Evolutionary conservation across 2,113 vertebrate species (phyloP).

Genomic region (Thermophis baileyi): DNA sequence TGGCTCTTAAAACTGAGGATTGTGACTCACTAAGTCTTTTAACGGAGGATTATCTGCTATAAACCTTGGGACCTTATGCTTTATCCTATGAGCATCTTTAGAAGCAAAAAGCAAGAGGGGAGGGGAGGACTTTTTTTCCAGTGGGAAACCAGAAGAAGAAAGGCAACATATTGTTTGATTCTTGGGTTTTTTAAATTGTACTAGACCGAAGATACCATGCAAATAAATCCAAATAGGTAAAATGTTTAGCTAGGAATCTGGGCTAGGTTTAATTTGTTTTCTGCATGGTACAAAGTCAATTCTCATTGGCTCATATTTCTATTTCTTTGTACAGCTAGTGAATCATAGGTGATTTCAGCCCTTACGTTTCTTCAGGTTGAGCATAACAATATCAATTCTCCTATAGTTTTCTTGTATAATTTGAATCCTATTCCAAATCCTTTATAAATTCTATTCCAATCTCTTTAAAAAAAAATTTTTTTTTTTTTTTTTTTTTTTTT

Average conservation of each 20-base stretch:
- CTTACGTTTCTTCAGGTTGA: not conserved
- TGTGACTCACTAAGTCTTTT: not conserved
- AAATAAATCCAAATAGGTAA: not conserved
- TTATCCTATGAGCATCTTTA: not conserved
- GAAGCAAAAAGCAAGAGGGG: not conserved
- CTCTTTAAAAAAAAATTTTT: not conserved
- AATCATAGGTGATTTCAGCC: not conserved
- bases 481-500: no score
- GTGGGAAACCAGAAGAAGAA: not conserved
- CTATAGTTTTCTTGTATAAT: not conserved
- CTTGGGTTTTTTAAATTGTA: not conserved
- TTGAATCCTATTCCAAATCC: not conserved
- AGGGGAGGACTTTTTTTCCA: not conserved
- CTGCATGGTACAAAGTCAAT: not conserved
- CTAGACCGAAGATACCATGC: not conserved
- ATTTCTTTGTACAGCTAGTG: not conserved
- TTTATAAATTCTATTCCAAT: not conserved
- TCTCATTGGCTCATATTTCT: not conserved
- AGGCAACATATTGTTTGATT: not conserved
- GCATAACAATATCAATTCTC: not conserved
- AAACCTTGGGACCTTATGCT: not conserved
- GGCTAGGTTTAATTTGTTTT: not conserved
- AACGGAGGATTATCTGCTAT: not conserved
- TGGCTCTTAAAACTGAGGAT: not conserved
- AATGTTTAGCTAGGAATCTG: not conserved